These are phyloP conservation scores for Chrysaora quinquecirrha DNA, from an alignment of 30 jellyfish, hydroid and myxozoan species.

Conservation along the genomic window DNA sequence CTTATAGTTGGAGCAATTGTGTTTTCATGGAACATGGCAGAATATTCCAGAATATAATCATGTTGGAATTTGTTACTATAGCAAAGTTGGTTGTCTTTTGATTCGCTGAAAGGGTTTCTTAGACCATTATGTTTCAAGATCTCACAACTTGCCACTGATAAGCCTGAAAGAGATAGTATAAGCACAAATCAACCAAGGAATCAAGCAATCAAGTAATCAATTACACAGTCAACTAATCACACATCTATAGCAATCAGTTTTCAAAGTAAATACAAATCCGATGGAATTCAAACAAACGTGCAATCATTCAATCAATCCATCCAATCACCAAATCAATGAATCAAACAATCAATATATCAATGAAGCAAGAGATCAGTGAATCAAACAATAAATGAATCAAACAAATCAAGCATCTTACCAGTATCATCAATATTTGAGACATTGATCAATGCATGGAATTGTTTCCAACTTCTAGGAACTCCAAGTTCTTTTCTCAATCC, in stretches of 20 bases:
- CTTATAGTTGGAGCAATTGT: conserved; percentile 48
- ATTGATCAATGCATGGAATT: conserved; percentile 32
- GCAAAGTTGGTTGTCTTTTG: conserved; percentile 67
- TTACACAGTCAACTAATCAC: neutral
- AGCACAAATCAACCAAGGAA: no score
- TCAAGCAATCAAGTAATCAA: no score
- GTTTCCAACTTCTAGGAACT: conserved; percentile 52
- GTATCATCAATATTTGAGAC: conserved; percentile 61
- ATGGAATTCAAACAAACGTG: neutral
- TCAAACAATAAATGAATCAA: no score
- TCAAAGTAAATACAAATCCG: neutral
- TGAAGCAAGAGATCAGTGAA: no score
- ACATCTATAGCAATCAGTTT: neutral
- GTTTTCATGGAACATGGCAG: conserved; percentile 1
- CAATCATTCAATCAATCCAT: neutral
- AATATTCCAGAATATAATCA: conserved; percentile 46
- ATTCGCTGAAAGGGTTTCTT: conserved; percentile 52
- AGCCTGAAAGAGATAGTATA: conserved; percentile 71
- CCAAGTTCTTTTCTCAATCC: conserved; percentile 89
- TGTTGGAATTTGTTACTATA: conserved; percentile 79
- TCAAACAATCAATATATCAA: no score
- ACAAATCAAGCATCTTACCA: no score
- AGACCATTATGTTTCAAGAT: conserved; percentile 50
- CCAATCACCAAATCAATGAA: neutral
- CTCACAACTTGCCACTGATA: conserved; percentile 67